Base-by-base conservation (phyloP, 2,797 vertebrate species). In the Chromobotia macracanthus region DNA sequence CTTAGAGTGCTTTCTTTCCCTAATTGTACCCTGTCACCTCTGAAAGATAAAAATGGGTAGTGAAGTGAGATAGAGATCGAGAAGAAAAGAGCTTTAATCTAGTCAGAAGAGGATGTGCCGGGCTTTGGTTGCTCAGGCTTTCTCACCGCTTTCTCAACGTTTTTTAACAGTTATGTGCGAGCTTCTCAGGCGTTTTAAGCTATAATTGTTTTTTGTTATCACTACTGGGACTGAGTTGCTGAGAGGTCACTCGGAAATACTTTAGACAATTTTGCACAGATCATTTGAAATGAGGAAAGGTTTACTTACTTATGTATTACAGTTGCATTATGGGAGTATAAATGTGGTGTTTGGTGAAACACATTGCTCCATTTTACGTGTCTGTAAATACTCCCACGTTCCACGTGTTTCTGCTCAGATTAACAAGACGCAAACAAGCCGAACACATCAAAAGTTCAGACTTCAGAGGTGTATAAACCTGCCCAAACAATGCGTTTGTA, bases 21-120 rank as follows among this genome's bases (percentile, higher is more conserved):
- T 94, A 93, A 94, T 92, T 92, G 91, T 87, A 92, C 88, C 87
- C 87, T 93, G 91, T 91, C 93, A 89, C 85, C 87, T 83, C 55
- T 77, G 15, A 71, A 83, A 87, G 88, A 90, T 89, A 84, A 88
- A 76, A 84, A 83, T 80, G 18, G 63, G n/a, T n/a, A n/a, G n/a
- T n/a, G n/a, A n/a, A n/a, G n/a, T n/a, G n/a, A n/a, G 81, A 58
- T 21, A 69, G 56, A 51, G 68, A 72, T 5, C 31, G 69, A 66
- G 70, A 72, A 56, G 18, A 77, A 61, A 46, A 77, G 75, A 77
- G 75, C 15, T 5, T 61, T 63, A 61, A 77, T 51, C 25, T 41
- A 38, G 55, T 69, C 38, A 13, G 44, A 61, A 66, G 25, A 51
- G 23, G 25, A 69, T n/a, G n/a, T n/a, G n/a, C n/a, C n/a, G n/a